Conservation (phyloP, 2,113 vertebrate genomes). For the Tragulus kanchil region DNA sequence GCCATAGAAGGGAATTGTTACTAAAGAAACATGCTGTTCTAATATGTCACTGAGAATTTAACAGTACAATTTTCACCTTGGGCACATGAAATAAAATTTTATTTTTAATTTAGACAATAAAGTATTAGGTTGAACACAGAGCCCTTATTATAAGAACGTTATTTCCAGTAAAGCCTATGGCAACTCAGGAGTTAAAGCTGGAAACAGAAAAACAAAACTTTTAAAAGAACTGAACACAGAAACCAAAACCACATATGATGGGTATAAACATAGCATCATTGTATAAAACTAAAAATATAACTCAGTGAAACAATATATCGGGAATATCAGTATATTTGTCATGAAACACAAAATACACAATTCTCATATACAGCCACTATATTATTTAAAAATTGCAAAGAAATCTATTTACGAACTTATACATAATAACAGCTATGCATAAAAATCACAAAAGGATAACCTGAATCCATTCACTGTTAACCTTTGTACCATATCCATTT, state of each 20-base stretch:
- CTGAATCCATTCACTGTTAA: not conserved
- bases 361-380: conserved; percentile 26
- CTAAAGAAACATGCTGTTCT: conserved; percentile 15
- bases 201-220: not conserved
- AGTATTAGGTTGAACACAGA: conserved; percentile 23
- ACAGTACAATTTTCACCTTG: not conserved
- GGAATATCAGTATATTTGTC: not conserved
- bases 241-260: not conserved
- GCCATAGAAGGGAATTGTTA: not conserved
- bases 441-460: not conserved
- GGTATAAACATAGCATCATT: conserved; percentile 38
- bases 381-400: conserved; percentile 20
- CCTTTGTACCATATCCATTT: not conserved
- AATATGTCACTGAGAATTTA: conserved; percentile 50
- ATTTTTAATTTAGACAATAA: not conserved
- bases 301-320: not conserved
- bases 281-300: conserved; percentile 51
- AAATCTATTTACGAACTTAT: not conserved
- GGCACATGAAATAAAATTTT: not conserved
- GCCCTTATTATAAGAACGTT: not conserved
- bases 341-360: conserved; percentile 34
- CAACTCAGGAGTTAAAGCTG: conserved; percentile 28
- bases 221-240: conserved; percentile 39
- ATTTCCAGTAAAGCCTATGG: conserved; percentile 23
- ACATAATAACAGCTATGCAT: not conserved